Base-by-base conservation (phyloP, 2,888 invertebrate species). In the Subacronicta megacephala region DNA sequence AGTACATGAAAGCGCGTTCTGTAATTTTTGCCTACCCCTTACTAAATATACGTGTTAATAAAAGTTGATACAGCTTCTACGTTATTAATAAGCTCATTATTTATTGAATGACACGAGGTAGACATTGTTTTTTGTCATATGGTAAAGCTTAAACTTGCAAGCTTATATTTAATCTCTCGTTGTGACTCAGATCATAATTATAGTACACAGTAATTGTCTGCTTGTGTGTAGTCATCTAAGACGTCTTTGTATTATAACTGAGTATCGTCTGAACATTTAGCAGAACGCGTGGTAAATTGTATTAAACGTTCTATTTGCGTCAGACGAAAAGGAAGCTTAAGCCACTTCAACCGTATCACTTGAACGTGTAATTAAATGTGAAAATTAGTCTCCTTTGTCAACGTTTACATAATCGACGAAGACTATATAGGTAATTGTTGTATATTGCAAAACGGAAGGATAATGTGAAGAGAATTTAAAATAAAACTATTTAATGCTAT, bases 171-270 rank as follows among this genome's bases (percentile, higher is more conserved):
- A 6, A n/a, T 33, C 6, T 15, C 13, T 26, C 23, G 17, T 6
- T 15, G 37, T 46, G 54, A 46, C 15, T 63, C 37, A 47, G 26
- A 47, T 62, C 37, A 38, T 46, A 31, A 31, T 31, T 31, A 31
- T 7, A 31, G n/a, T n/a, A 5, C n/a, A 31, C 31, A 31, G n/a
- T 31, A 35, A 42, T 43, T 62, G 54, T 62, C 37, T 20, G 53
- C 41, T 44, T 53, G 7, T 38, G 42, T 43, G 37, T 37, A 62
- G 45, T 53, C 69, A 62, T 36, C 33, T 38, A 68, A 18, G 29
- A 62, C 62, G 62, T 12, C 36, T 68, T 68, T 68, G 42, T 52
- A 42, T 41, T 62, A 37, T 4, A 33, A 29, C 40, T 37, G 37
- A 44, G 42, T 9, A 7, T 9, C 20, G 12, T 20, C 29, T 45